These are phyloP conservation scores for Pristiophorus japonicus DNA, from an alignment of 2,113 vertebrate genomes.

Conservation along the genomic window DNA sequence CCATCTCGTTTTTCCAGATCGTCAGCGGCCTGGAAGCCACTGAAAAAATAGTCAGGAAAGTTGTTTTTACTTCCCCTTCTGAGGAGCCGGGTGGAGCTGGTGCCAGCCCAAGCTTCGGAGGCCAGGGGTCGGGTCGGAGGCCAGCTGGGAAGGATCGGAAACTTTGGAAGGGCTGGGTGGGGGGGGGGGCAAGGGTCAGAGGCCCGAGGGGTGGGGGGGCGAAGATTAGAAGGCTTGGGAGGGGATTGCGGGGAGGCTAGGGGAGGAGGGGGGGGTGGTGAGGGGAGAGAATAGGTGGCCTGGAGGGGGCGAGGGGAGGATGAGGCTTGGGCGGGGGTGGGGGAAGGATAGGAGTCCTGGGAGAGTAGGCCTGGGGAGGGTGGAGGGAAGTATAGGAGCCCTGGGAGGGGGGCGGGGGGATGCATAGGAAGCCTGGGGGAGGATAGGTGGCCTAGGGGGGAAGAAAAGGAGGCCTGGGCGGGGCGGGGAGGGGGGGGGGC, in stretches of 20 bases:
- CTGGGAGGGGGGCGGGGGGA: not conserved
- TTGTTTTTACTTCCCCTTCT: not conserved
- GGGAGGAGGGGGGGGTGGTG: too few species aligned
- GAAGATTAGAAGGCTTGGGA: too few species aligned
- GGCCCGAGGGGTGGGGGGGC: not conserved
- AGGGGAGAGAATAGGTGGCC: too few species aligned
- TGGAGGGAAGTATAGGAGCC: too few species aligned
- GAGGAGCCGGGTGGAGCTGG: not conserved
- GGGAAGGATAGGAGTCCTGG: too few species aligned
- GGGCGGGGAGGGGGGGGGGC: not conserved
- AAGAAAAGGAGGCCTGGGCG: not conserved
- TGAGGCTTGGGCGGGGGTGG: too few species aligned
- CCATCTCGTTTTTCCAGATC: too few species aligned
- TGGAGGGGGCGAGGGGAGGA: too few species aligned
- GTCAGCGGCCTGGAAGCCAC: too few species aligned
- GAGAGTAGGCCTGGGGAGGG: too few species aligned
- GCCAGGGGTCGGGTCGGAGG: not conserved
- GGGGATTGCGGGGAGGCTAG: too few species aligned
- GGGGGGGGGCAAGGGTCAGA: not conserved
- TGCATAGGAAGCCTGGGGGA: not conserved
- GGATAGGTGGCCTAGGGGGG: not conserved
- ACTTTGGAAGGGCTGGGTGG: too few species aligned
- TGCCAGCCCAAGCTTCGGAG: not conserved
- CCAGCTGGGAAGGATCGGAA: not conserved
- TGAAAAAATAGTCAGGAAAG: not conserved